phyloP scores from a whole-genome alignment of 2,113 vertebrate genomes.

The Forbesichthys agassizii region DNA sequence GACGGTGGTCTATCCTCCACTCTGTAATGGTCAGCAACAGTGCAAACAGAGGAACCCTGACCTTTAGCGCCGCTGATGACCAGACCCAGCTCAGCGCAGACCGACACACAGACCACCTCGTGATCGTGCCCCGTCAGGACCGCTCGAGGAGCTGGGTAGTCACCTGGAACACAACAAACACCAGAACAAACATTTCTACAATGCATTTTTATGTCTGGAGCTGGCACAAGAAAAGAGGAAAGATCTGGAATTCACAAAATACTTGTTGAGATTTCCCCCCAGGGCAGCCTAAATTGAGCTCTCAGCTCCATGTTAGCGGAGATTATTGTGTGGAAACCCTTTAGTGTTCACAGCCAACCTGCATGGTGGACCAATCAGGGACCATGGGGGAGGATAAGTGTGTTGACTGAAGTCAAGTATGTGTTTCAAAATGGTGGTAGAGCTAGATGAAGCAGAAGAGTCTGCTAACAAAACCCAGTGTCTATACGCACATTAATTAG shows the following conservation, averaged over 20 bases:
- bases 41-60: conserved; percentile 62
- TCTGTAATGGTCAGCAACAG: neutral
- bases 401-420: too few relatives aligned
- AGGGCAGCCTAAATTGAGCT: neutral
- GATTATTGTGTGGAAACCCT: too few relatives aligned
- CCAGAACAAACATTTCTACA: neutral
- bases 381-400: too few relatives aligned
- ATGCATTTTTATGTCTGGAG: too few relatives aligned
- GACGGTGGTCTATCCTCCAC: neutral
- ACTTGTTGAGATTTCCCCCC: neutral
- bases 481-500: too few relatives aligned
- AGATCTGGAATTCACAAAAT: neutral
- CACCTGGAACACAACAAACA: conserved; percentile 75
- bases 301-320: too few relatives aligned
- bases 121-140: conserved; percentile 97
- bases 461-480: too few relatives aligned
- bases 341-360: too few relatives aligned
- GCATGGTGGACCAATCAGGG: too few relatives aligned
- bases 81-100: conserved; percentile 96
- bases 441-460: too few relatives aligned
- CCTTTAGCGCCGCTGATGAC: conserved; percentile 99
- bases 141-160: conserved; percentile 94
- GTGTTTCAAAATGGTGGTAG: too few relatives aligned
- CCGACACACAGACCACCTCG: conserved; percentile 95
- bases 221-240: neutral